Conservation (phyloP, 1,140 invertebrate species). For the Teleopsis dalmanni region DNA sequence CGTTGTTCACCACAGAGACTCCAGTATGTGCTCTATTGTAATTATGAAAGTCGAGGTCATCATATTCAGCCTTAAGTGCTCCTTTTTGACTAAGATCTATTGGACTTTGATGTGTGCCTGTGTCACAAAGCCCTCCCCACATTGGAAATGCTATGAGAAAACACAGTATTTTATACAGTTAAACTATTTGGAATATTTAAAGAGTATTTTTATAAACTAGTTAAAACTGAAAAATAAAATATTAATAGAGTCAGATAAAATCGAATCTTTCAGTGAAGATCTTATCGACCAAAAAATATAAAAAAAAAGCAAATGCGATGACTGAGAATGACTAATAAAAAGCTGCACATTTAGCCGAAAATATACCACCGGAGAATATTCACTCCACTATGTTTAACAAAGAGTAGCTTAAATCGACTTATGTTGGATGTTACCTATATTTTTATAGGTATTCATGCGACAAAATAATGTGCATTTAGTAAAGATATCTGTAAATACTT, state of each 20-base stretch:
- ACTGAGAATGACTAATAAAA: not conserved
- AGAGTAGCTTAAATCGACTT: no score
- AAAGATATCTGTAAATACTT: no score
- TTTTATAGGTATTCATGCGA: no score
- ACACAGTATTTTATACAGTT: not conserved
- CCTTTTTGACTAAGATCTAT: conserved; percentile 40
- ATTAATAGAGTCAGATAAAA: not conserved
- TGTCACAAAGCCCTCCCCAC: conserved; percentile 45
- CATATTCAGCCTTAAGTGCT: conserved; percentile 36
- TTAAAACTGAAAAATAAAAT: not conserved
- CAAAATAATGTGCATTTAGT: no score
- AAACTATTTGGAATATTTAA: not conserved
- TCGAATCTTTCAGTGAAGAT: not conserved
- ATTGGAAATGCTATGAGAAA: conserved; percentile 34
- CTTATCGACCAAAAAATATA: not conserved
- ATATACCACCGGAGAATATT: not conserved
- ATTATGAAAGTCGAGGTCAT: conserved; percentile 38
- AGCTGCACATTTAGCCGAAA: not conserved
- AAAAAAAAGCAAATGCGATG: not conserved
- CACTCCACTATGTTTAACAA: not conserved
- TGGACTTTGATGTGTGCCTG: conserved; percentile 45
- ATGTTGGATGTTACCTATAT: no score
- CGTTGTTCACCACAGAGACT: conserved; percentile 46
- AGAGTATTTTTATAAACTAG: not conserved
- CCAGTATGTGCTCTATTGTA: conserved; percentile 36